phyloP scores from a whole-genome alignment of 92 coral and sea anemone species.

The Paramuricea clavata region DNA sequence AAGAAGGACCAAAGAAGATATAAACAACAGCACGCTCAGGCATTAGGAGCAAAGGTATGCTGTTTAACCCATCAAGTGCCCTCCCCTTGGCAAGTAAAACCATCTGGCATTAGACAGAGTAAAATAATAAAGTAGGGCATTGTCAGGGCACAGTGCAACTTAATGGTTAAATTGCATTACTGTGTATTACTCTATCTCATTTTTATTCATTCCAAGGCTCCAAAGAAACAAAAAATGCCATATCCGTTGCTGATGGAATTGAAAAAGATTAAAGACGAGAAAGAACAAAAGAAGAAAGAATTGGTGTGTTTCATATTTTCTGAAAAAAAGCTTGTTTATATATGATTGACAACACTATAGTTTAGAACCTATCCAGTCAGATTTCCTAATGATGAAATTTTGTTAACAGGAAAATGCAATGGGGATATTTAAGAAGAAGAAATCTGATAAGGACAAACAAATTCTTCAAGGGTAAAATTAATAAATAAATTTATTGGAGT shows the following conservation, averaged over 20 bases:
- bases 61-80: no score
- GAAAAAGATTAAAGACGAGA: slow-evolving; percentile 72
- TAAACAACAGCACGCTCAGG: slow-evolving; percentile 85
- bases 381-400: not conserved
- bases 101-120: no score
- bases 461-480: slow-evolving; percentile 67
- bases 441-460: slow-evolving; percentile 57
- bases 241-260: slow-evolving; percentile 79
- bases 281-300: slow-evolving; percentile 72
- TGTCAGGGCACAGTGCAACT: no score
- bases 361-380: not conserved
- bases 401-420: slow-evolving; percentile 73
- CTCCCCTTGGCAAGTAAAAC: no score
- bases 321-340: no score
- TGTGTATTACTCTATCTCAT: no score
- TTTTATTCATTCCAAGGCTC: slow-evolving; percentile 64
- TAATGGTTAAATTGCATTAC: no score
- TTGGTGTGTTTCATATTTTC: slow-evolving; percentile 57
- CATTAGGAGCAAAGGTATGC: slow-evolving; percentile 91
- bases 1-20: slow-evolving; percentile 79
- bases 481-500: no score
- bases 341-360: no score
- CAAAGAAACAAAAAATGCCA: slow-evolving; percentile 82
- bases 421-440: slow-evolving; percentile 85
- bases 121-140: no score